Percentiles rank a stretch among this genome's conserved stretches.
Evolutionary conservation across 1,140 invertebrate species (phyloP).

Genomic region (Platyura marginata): DNA sequence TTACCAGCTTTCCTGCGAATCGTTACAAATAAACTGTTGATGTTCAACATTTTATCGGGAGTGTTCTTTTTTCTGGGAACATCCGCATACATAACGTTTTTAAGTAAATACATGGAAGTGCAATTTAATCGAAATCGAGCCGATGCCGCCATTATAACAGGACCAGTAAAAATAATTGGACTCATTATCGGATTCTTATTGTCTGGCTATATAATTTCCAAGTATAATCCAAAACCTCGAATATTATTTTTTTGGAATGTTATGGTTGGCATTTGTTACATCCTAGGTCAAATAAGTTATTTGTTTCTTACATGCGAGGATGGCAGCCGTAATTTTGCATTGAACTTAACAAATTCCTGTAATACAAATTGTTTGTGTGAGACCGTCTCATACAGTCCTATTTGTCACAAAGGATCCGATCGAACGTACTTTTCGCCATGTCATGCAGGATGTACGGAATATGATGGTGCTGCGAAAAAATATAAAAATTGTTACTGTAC

Average conservation of each 20-base stretch:
- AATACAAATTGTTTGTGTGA: slow-evolving; percentile 34
- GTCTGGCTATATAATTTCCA: slow-evolving; percentile 40
- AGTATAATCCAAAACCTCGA: slow-evolving; percentile 36
- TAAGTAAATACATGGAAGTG: slow-evolving; percentile 52
- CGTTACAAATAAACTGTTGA: slow-evolving; percentile 35
- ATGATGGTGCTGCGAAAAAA: not conserved
- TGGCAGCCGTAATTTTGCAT: slow-evolving; percentile 5
- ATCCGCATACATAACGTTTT: slow-evolving; percentile 45
- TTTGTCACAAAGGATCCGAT: slow-evolving; percentile 31
- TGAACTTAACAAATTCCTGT: slow-evolving; percentile 28
- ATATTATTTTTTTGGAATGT: slow-evolving; percentile 44
- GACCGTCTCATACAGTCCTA: slow-evolving; percentile 32
- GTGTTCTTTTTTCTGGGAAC: slow-evolving; percentile 44
- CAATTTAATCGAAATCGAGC: slow-evolving; percentile 43
- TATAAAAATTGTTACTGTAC: not conserved
- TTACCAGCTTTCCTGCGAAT: slow-evolving; percentile 34
- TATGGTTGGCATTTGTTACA: slow-evolving; percentile 42
- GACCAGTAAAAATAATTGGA: slow-evolving; percentile 34
- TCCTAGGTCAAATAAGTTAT: slow-evolving; percentile 32
- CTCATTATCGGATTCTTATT: slow-evolving; percentile 39
- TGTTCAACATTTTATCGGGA: slow-evolving; percentile 34
- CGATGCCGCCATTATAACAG: slow-evolving; percentile 39
- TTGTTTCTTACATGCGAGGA: slow-evolving; percentile 36
- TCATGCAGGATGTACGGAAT: slow-evolving; percentile 33
- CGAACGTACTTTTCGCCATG: slow-evolving; percentile 41